Percentiles rank a stretch among this genome's conserved stretches.
phyloP scores from a whole-genome alignment of 1,140 invertebrate genomes.

The Neocloeon triangulifer region DNA sequence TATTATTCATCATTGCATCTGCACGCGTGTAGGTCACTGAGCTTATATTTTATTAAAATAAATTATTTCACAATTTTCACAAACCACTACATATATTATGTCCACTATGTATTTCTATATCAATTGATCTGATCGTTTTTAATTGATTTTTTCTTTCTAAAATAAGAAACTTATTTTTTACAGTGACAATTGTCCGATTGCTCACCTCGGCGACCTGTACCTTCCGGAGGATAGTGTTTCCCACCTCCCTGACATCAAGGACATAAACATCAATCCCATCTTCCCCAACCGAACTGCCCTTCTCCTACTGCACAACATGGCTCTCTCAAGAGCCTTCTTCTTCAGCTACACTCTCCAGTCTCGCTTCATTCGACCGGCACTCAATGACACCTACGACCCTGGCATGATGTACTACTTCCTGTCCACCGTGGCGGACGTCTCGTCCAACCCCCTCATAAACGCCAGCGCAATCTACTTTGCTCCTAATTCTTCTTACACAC shows the following conservation, averaged over 20 bases:
- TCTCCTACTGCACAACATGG: slow-evolving; percentile 88
- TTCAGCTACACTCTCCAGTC: slow-evolving; percentile 91
- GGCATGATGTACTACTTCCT: slow-evolving; percentile 97
- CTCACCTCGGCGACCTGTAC: slow-evolving; percentile 62
- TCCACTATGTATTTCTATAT: too few species aligned
- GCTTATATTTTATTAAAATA: too few species aligned
- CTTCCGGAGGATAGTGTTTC: slow-evolving; percentile 64
- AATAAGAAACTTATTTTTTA: too few species aligned
- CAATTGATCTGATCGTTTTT: too few species aligned
- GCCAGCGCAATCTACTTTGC: slow-evolving; percentile 86
- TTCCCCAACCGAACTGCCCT: slow-evolving; percentile 86
- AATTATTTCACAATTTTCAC: too few species aligned
- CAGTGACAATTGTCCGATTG: slow-evolving; percentile 82
- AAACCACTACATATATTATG: too few species aligned
- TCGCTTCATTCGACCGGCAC: slow-evolving; percentile 65
- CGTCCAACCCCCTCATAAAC: slow-evolving; percentile 79
- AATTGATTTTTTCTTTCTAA: too few species aligned
- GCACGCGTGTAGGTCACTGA: too few species aligned
- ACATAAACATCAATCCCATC: slow-evolving; percentile 83
- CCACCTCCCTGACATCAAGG: slow-evolving; percentile 83
- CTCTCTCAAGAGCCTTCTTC: slow-evolving; percentile 79
- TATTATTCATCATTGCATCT: too few species aligned
- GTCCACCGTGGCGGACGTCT: slow-evolving; percentile 84
- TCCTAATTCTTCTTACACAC: slow-evolving; percentile 81
- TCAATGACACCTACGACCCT: slow-evolving; percentile 82